Base-by-base conservation (phyloP, 2,888 invertebrate species). In the Caenorhabditis parvicauda region DNA sequence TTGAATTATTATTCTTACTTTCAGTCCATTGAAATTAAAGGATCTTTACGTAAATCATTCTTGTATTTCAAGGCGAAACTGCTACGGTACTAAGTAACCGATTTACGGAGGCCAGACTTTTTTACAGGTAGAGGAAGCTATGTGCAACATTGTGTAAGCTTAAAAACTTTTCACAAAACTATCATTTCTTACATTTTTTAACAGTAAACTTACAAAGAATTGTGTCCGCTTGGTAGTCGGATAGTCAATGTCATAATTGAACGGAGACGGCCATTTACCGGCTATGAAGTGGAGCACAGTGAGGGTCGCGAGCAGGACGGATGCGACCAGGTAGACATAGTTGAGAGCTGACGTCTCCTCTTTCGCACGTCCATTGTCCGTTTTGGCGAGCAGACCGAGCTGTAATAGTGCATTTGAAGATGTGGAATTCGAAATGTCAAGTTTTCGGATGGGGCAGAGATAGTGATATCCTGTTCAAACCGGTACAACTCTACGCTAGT, bases 221-320 rank as follows among this genome's bases (percentile, higher is more conserved):
- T 72, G 72, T 1, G 70, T 74, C 42, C 74, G 48, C 29, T 72
- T 67, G 2, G 69, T 65, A 0, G 66, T 72, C 28, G 74, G 74
- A 54, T 69, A 74, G 19, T 39, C 53, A 22, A 67, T 61, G 7
- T 54, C 65, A 41, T 54, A 74, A 9, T 53, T 44, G 45, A 59
- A 74, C 9, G 70, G 67, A 1, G 60, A 56, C 6, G 64, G 64
- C 55, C 59, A 60, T 25, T 58, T 43, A 24, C 57, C 48, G 2
- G 65, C 41, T 21, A 66, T 55, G 6, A 69, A 54, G 39, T 64
- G 66, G 19, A 69, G 37, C 39, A 69, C 45, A 5, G 63, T 52
- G 21, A 61, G 25, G 1, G 63, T 57, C 3, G 53, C 43, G 25
- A 69, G 56, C 4, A 69, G 24, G 17, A 66, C 58, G 9, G 66